phyloP scores from a whole-genome alignment of 2,888 invertebrate genomes.

The Eretmocerus hayati region DNA sequence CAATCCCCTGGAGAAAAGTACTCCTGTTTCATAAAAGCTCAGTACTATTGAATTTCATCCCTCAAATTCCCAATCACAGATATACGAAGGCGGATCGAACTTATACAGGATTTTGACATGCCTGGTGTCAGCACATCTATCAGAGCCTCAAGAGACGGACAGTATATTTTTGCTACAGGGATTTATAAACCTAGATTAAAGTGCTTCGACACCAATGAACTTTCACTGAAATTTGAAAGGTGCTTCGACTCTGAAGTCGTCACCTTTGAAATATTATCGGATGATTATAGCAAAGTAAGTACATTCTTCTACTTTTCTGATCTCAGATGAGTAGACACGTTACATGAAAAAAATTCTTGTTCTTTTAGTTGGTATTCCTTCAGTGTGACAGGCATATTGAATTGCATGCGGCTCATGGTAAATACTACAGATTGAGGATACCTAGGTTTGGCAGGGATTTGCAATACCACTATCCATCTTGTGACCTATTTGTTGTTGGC shows the following conservation, averaged over 20 bases:
- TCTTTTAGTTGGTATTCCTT: conserved; percentile 70
- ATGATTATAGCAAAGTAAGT: conserved; percentile 89
- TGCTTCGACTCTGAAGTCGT: conserved; percentile 96
- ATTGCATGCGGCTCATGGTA: conserved; percentile 90
- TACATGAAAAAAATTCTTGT: conserved; percentile 1
- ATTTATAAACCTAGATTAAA: conserved; percentile 93
- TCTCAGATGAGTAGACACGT: no score
- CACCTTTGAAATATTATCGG: conserved; percentile 86
- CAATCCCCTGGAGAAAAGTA: neutral
- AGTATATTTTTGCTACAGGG: conserved; percentile 87
- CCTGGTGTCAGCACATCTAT: conserved; percentile 85
- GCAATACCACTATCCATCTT: conserved; percentile 79
- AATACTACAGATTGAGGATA: conserved; percentile 83
- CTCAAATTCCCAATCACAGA: no score
- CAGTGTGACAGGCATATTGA: conserved; percentile 90
- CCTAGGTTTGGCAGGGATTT: conserved; percentile 94
- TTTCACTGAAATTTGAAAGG: conserved; percentile 95
- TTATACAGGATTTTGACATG: conserved; percentile 99
- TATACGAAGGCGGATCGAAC: conserved; percentile 81
- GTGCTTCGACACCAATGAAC: conserved; percentile 92
- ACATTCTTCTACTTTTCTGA: no score
- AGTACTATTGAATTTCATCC: conserved; percentile 3
- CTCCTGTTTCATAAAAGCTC: neutral
- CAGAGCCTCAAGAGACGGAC: conserved; percentile 80
- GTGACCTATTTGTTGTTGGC: conserved; percentile 90